Conservation (phyloP, 2,797 vertebrate genomes). For the Cuniculus paca region DNA sequence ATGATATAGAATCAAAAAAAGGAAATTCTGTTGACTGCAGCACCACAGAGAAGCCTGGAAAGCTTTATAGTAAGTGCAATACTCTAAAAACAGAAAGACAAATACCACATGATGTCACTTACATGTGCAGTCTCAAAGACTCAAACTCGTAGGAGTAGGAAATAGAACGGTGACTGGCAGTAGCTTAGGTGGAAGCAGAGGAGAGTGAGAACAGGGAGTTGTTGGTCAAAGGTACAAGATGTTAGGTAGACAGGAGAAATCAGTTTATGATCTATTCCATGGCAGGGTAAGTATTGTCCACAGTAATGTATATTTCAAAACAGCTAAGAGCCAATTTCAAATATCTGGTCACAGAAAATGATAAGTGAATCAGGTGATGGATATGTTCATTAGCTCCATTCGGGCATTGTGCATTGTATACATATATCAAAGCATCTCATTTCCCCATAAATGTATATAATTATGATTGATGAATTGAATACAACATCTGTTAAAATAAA, state of each 20-base stretch:
- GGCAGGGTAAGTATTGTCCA: background rate
- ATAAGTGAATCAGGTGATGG: background rate
- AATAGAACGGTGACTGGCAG: background rate
- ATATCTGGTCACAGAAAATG: background rate
- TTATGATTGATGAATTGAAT: background rate
- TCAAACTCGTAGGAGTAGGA: background rate
- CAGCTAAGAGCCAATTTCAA: background rate
- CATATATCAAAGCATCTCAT: background rate
- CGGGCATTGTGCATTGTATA: background rate
- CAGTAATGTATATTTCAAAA: background rate
- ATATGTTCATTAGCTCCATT: background rate
- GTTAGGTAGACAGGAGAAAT: background rate
- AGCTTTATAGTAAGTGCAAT: background rate
- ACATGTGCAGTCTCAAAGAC: background rate
- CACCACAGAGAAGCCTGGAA: background rate
- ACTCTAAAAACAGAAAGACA: background rate
- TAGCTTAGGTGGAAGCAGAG: background rate
- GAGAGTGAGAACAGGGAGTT: background rate
- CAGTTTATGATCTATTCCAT: background rate
- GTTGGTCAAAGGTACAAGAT: background rate
- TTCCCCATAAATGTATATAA: background rate
- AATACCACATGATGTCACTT: background rate
- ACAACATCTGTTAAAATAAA: background rate
- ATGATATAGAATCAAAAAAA: background rate
- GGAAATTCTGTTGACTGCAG: background rate